Evolutionary conservation across 2,113 vertebrate genomes (phyloP).

Genomic region (Scopus umbretta): DNA sequence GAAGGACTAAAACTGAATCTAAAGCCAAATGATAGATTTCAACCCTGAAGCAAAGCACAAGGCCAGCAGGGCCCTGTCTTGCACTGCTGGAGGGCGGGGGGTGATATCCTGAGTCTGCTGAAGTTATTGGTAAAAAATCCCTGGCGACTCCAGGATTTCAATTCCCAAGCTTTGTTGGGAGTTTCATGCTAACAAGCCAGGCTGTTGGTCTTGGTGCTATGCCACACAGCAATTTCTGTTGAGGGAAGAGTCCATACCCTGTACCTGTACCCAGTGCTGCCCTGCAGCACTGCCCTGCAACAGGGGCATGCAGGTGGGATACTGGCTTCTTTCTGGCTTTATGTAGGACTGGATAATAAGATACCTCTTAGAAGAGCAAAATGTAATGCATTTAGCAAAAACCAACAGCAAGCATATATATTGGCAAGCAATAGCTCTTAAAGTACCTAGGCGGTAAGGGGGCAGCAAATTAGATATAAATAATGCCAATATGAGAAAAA

Average conservation of each 20-base stretch:
- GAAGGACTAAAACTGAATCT: background rate
- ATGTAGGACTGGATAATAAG: background rate
- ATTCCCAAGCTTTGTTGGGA: background rate
- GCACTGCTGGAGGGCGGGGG: background rate
- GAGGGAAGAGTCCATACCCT: background rate
- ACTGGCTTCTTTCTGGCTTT: background rate
- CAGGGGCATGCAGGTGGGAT: too few species aligned
- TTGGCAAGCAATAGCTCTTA: background rate
- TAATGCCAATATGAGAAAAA: background rate
- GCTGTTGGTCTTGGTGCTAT: background rate
- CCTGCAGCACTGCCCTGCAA: background rate
- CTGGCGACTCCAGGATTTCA: background rate
- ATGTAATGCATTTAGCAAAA: background rate
- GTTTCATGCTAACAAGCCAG: background rate
- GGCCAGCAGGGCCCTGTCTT: background rate
- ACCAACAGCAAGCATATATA: background rate
- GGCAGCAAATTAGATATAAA: background rate
- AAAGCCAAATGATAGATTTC: background rate
- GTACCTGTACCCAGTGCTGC: background rate
- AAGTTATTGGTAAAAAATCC: background rate
- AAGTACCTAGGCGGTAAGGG: background rate
- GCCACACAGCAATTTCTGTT: background rate
- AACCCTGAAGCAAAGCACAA: background rate
- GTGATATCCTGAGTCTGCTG: background rate
- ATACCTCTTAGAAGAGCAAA: background rate